A percentile compares a stretch with the other conserved stretches of the same genome.
Evolutionary conservation across 2,888 invertebrate species (phyloP).

Genomic region (Zelleria hepariella): DNA sequence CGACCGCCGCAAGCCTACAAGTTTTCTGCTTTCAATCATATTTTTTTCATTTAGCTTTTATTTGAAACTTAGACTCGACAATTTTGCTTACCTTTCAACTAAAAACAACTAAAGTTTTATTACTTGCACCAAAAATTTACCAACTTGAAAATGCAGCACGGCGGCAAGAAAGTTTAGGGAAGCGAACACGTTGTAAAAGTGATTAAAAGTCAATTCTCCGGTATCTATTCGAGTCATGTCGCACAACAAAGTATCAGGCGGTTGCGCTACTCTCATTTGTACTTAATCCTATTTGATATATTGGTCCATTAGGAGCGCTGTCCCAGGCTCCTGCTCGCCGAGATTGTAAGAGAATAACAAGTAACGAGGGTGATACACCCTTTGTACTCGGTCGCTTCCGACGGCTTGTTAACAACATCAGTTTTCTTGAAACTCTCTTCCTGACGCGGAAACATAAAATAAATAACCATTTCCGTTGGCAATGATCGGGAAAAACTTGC

Average conservation of each 20-base stretch:
- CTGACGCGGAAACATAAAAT: not conserved
- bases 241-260: constrained; percentile 49
- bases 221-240: constrained; percentile 46
- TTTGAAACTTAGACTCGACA: not conserved
- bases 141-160: not conserved
- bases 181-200: constrained; percentile 18
- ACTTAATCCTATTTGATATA: constrained; percentile 67
- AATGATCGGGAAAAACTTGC: not conserved
- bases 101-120: not conserved
- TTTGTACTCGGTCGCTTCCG: constrained; percentile 21
- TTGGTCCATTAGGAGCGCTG: constrained; percentile 60
- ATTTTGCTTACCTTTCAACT: not conserved
- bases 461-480: not conserved
- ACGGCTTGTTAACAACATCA: constrained; percentile 14
- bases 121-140: not conserved
- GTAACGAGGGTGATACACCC: constrained; percentile 34
- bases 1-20: constrained; percentile 7
- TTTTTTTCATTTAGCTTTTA: no score
- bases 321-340: constrained; percentile 43
- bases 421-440: constrained; percentile 25
- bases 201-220: constrained; percentile 30
- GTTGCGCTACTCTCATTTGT: constrained; percentile 56
- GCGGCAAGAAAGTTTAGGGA: not conserved
- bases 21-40: not conserved
- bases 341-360: constrained; percentile 55